Base-by-base conservation (phyloP, 2,113 vertebrate genomes). In the Sinocyclocheilus rhinocerous region DNA sequence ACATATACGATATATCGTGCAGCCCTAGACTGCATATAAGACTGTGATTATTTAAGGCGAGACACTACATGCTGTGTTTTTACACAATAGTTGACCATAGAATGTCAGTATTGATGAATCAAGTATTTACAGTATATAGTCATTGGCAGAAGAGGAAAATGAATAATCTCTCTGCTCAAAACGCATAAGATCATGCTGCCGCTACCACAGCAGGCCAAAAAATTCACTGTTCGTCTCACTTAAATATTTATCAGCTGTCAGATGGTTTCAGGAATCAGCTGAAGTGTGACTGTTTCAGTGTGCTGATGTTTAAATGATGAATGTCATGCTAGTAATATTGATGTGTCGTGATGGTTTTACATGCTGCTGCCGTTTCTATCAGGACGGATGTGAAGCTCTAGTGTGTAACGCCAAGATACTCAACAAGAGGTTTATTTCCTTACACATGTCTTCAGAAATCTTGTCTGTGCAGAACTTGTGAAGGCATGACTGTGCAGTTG, bases 401-500 rank as follows among this genome's bases (percentile, higher is more conserved):
- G 11, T 8, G 67, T 18, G 67, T 70, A 2, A 63, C 11, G 10
- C 55, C 7, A 3, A 59, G 55, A 22, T 22, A 22, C 55, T 59
- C 55, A 0, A 61, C 57, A 26, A 24, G 61, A 65, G 24, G 1
- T 26, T 26, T 61, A n/a, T 61, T 65, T 26, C 0, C 45, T 48
- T 48, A 48, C 11, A 3, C 2, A 3, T 48, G 2, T 22, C 4
- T 61, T 61, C 8, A n/a, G 57, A n/a, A n/a, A n/a, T n/a, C 57
- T n/a, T 61, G 57, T n/a, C 57, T 61, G 57, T n/a, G 57, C 22
- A 10, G 26, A 26, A 67, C 63, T n/a, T 73, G 70, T 73, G 1
- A 73, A 45, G 70, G 70, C 70, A 45, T 73, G 70, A 73, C 70
- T 73, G 36, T 45, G 70, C 70, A 2, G 72, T 24, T 70, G 67